phyloP scores from a whole-genome alignment of 53 echinoderm and acorn worm genomes.

The Holothuria scabra region DNA sequence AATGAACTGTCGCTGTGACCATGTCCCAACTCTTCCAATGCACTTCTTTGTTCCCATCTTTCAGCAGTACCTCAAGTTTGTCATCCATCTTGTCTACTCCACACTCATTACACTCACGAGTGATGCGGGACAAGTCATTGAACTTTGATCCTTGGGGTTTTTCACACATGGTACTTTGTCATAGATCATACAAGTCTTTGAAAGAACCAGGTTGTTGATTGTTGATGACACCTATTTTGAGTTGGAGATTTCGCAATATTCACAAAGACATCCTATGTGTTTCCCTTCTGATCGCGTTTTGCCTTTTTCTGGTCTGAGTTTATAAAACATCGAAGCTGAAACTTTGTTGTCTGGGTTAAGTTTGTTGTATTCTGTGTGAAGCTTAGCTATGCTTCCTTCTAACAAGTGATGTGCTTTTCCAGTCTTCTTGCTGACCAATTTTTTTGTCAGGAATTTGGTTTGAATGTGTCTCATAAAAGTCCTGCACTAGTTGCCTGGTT shows the following conservation, averaged over 20 bases:
- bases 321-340: slow-evolving; percentile 40
- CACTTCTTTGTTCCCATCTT: not conserved
- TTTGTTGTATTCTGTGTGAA: slow-evolving; percentile 49
- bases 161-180: slow-evolving; percentile 47
- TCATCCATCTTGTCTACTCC: slow-evolving; percentile 52
- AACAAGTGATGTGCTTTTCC: slow-evolving; percentile 38
- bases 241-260: slow-evolving; percentile 70
- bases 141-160: slow-evolving; percentile 37
- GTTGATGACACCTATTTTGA: slow-evolving; percentile 57
- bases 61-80: not conserved
- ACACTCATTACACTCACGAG: slow-evolving; percentile 40
- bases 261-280: slow-evolving; percentile 66
- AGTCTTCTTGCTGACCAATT: slow-evolving; percentile 69
- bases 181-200: slow-evolving; percentile 41
- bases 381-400: slow-evolving; percentile 8
- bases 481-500: slow-evolving; percentile 17
- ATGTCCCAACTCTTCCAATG: slow-evolving; percentile 53
- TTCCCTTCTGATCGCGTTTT: slow-evolving; percentile 46
- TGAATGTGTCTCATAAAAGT: slow-evolving; percentile 61
- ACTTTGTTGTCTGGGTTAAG: slow-evolving; percentile 53
- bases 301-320: slow-evolving; percentile 53
- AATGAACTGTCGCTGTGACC: slow-evolving; percentile 4
- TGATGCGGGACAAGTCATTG: slow-evolving; percentile 56
- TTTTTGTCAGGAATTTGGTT: slow-evolving; percentile 65
- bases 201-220: slow-evolving; percentile 35